These are phyloP conservation scores for Serrognathus titanus DNA, from an alignment of 2,888 invertebrate species.

Conservation along the genomic window DNA sequence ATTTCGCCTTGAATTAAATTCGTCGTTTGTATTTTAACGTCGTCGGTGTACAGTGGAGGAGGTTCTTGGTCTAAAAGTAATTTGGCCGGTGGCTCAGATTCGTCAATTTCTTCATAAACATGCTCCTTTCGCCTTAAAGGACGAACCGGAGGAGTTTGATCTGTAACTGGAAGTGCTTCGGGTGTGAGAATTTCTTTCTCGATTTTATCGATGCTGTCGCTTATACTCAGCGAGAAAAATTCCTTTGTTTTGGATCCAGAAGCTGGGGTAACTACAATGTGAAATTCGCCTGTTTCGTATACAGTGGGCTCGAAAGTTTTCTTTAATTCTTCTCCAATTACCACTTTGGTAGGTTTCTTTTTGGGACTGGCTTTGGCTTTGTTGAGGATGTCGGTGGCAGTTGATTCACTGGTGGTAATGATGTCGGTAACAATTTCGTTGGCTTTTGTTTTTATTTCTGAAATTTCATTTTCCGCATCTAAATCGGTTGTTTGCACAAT, in stretches of 20 bases:
- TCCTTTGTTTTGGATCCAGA: slow-evolving; percentile 37
- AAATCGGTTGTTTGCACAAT: slow-evolving; percentile 12
- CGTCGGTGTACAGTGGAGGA: slow-evolving; percentile 9
- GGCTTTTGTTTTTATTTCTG: slow-evolving; percentile 30
- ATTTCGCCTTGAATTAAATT: slow-evolving; percentile 42
- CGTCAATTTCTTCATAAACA: slow-evolving; percentile 37
- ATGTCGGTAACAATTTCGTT: slow-evolving; percentile 29
- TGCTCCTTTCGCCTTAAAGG: slow-evolving; percentile 33
- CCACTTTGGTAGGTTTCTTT: slow-evolving; percentile 24
- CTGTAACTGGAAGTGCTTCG: slow-evolving; percentile 31
- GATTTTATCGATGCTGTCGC: slow-evolving; percentile 33
- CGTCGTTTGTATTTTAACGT: slow-evolving; percentile 34
- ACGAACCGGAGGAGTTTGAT: slow-evolving; percentile 24
- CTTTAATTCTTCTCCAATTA: slow-evolving; percentile 37
- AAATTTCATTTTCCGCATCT: slow-evolving; percentile 19
- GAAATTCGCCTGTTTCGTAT: slow-evolving; percentile 41
- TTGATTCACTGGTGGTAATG: slow-evolving; percentile 16
- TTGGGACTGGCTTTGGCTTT: slow-evolving; percentile 10
- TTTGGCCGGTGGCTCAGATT: slow-evolving; percentile 27
- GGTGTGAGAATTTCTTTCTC: slow-evolving; percentile 35
- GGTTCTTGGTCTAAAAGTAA: slow-evolving; percentile 15
- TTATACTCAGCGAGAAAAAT: slow-evolving; percentile 36
- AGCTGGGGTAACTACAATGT: slow-evolving; percentile 38
- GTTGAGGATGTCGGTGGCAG: slow-evolving; percentile 20
- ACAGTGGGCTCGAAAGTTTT: slow-evolving; percentile 40